Conservation (phyloP, 2,113 vertebrate species). For the Otus sunia region DNA sequence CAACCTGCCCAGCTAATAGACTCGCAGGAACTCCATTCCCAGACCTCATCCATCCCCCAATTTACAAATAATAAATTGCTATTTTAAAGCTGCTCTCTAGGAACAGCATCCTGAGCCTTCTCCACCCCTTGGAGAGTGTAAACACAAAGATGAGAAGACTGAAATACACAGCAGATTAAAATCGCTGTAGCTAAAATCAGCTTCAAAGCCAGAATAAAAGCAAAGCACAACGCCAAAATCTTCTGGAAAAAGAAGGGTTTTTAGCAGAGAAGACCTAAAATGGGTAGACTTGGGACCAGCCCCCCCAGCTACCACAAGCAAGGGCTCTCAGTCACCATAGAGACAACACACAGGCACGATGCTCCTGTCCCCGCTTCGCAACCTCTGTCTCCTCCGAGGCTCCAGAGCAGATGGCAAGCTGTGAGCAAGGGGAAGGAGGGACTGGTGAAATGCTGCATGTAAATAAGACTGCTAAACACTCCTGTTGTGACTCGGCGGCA, state of each 20-base stretch:
- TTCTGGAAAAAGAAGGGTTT: neutral
- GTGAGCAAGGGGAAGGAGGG: neutral
- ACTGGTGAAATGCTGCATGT: conserved; percentile 48
- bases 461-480: conserved; percentile 49
- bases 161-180: neutral
- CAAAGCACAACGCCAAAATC: neutral
- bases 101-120: neutral
- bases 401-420: conserved; percentile 29
- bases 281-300: neutral
- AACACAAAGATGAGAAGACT: neutral
- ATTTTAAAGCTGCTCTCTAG: conserved; percentile 11
- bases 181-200: neutral
- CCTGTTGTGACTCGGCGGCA: neutral
- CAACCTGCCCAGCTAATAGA: conserved; percentile 44
- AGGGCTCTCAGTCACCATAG: conserved; percentile 34
- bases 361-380: neutral
- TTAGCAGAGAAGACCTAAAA: neutral
- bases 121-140: neutral
- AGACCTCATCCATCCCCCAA: neutral
- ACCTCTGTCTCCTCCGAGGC: neutral
- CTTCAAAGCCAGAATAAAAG: neutral
- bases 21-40: neutral
- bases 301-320: neutral
- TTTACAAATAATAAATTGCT: conserved; percentile 44
- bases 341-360: neutral